Percentiles rank a stretch among this genome's conserved stretches.
Conservation (phyloP, 2,113 vertebrate species). For the Odontesthes bonariensis region DNA sequence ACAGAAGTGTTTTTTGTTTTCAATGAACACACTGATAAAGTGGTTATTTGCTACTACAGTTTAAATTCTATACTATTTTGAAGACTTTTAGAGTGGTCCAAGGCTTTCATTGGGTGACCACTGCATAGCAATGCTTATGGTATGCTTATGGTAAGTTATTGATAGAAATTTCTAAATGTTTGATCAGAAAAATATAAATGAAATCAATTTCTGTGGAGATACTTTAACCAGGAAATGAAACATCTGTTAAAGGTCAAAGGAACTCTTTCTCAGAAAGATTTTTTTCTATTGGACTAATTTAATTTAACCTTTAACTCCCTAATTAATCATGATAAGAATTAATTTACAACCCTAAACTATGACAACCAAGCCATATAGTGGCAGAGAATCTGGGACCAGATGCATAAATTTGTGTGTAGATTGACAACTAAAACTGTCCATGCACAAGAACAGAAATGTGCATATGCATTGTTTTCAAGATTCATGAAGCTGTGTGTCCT, state of each 20-base stretch:
- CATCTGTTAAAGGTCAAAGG: constrained; percentile 43
- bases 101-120: neutral
- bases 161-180: neutral
- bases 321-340: constrained; percentile 40
- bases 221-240: constrained; percentile 22
- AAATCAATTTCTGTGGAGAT: neutral
- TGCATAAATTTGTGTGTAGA: too few relatives aligned
- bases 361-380: constrained; percentile 32
- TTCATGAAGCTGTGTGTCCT: too few relatives aligned
- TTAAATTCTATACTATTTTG: neutral
- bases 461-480: too few relatives aligned
- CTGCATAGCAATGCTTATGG: neutral
- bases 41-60: neutral
- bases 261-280: constrained; percentile 23
- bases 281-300: constrained; percentile 38
- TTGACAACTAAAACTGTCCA: too few relatives aligned
- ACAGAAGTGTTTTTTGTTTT: neutral
- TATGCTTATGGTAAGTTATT: neutral
- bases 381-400: neutral
- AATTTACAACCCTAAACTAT: constrained; percentile 20
- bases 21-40: neutral
- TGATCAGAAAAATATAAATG: neutral
- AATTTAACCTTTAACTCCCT: constrained; percentile 40
- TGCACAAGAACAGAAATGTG: too few relatives aligned
- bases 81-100: too few relatives aligned